Conservation (phyloP, 1,140 invertebrate genomes). For the Tribolium madens region DNA sequence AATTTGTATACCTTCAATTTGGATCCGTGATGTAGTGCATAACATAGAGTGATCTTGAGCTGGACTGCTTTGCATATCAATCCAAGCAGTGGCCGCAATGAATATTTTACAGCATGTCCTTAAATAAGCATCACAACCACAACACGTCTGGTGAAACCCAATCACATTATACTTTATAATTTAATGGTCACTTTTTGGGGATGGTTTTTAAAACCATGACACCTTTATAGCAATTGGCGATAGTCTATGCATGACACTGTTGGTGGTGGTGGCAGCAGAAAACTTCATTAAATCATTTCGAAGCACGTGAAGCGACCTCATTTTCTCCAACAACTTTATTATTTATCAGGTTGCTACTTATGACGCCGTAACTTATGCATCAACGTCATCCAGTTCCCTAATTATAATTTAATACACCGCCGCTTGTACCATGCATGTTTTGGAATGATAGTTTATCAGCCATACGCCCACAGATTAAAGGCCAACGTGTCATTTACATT, state of each 20-base stretch:
- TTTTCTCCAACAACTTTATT: conserved; percentile 37
- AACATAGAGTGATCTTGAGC: conserved; percentile 33
- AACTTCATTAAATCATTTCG: conserved; percentile 33
- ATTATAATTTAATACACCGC: conserved; percentile 12
- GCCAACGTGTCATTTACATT: conserved; percentile 2
- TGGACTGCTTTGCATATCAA: conserved; percentile 32
- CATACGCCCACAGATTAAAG: conserved; percentile 1
- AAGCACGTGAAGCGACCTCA: conserved; percentile 16
- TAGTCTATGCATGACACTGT: conserved; percentile 19
- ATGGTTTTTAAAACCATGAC: background rate
- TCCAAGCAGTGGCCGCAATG: conserved; percentile 25
- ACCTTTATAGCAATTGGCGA: background rate
- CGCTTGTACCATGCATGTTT: conserved; percentile 11
- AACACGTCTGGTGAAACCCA: conserved; percentile 23
- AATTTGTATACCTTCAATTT: conserved; percentile 13
- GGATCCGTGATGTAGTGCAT: conserved; percentile 20
- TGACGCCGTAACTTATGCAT: conserved; percentile 25
- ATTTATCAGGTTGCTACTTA: conserved; percentile 29
- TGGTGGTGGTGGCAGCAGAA: background rate
- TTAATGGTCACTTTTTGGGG: conserved; percentile 16
- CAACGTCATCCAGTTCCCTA: conserved; percentile 20
- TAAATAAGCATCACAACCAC: conserved; percentile 37
- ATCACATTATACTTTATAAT: conserved; percentile 37
- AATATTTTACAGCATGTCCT: conserved; percentile 36
- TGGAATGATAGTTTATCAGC: background rate